A percentile compares a stretch with the other conserved stretches of the same genome.
phyloP scores from a whole-genome alignment of 2,113 vertebrate genomes.

The Heterocephalus glaber region DNA sequence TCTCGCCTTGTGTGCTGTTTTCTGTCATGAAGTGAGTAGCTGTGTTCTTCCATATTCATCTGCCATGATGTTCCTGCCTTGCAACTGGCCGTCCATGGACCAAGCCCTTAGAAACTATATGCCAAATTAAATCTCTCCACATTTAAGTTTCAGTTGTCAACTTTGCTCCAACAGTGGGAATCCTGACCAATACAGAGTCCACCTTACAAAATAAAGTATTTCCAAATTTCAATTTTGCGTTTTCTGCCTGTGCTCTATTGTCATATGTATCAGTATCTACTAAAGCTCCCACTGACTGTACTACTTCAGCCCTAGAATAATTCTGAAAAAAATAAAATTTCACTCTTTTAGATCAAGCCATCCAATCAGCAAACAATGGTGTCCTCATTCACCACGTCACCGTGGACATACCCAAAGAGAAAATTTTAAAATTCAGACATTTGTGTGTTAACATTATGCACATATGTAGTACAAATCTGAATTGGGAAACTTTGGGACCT shows the following conservation, averaged over 20 bases:
- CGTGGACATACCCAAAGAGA: not conserved
- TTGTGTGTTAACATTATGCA: not conserved
- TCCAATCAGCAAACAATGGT: not conserved
- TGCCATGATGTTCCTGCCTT: not conserved
- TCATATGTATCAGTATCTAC: not conserved
- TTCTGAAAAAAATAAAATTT: not conserved
- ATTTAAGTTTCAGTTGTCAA: not conserved
- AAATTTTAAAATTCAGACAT: not conserved
- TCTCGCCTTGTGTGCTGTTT: not conserved
- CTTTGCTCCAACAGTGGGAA: not conserved
- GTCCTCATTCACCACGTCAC: not conserved
- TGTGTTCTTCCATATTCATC: not conserved
- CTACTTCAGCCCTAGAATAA: not conserved
- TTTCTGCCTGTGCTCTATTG: not conserved
- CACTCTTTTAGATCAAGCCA: not conserved
- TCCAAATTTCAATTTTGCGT: not conserved
- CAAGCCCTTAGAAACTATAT: not conserved
- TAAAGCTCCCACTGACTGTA: not conserved
- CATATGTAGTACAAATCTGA: not conserved
- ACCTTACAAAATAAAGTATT: not conserved
- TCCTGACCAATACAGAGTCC: not conserved
- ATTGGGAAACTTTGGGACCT: not conserved
- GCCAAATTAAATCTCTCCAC: not conserved
- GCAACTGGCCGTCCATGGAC: not conserved
- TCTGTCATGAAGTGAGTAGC: not conserved